Evolutionary conservation across 2,797 vertebrate species (phyloP), one percentile per base, ranked within the genome.

Genomic region (Amphiprion clarkii): DNA sequence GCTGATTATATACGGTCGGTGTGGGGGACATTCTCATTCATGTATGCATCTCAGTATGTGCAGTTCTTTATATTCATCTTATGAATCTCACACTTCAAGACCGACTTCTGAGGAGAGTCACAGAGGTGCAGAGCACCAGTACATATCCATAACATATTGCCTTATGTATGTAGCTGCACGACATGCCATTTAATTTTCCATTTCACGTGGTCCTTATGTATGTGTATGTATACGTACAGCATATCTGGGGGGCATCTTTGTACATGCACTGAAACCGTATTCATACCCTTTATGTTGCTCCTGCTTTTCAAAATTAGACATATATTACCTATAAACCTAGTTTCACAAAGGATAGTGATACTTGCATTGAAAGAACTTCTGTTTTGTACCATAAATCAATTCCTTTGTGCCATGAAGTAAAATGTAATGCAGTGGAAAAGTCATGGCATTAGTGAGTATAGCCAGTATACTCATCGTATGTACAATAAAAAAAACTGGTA

Each of bases 11-110:
- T 88, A 93, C 60, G 87, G 88, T 88, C 67, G 80, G 89, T 79
- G 88, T 87, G 89, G 84, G 83, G 84, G 84, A 90, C 86, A 93
- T 95, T 95, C 87, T 87, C 93, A 95, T 95, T 94, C 93, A 94
- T 94, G 90, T 93, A 92, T 93, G 92, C 91, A 82, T 86, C 84
- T 80, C 90, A 77, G 90, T 78, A 71, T 79, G 86, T 42, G 77
- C 67, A 68, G 75, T 71, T 90, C 81, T 87, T 88, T 76, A 83
- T 86, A 89, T 88, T 87, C 81, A 83, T 88, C 81, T 81, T 83
- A 76, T 82, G 82, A 90, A 83, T 89, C 74, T 74, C 86, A 69
- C 54, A 71, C 81, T 84, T 74, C 74, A 29, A 85, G 78, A 70
- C 65, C 67, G 79, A 86, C 82, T 88, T 91, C 84, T 79, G 88